Conservation (phyloP, 2,113 vertebrate species). For the Festucalex cinctus region DNA sequence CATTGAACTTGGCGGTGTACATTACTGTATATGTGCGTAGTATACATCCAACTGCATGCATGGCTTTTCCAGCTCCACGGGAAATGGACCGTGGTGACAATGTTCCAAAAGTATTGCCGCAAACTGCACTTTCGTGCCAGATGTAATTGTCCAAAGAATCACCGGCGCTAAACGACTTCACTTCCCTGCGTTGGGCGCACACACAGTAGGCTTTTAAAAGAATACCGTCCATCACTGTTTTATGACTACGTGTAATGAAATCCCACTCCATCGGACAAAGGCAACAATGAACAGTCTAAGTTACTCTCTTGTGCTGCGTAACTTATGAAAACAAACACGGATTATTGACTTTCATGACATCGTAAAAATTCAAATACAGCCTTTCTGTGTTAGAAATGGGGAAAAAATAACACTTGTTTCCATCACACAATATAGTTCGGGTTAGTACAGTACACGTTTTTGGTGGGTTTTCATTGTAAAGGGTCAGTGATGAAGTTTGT, state of each 20-base stretch:
- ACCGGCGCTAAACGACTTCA: neutral
- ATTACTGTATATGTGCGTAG: neutral
- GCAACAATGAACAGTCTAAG: neutral
- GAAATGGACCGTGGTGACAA: constrained; percentile 21
- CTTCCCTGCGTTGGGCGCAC: neutral
- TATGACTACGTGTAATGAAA: neutral
- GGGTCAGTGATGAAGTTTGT: neutral
- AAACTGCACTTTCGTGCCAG: constrained; percentile 12
- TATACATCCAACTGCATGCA: neutral
- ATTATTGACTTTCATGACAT: neutral
- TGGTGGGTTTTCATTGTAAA: neutral
- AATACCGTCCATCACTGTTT: neutral
- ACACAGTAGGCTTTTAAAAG: neutral
- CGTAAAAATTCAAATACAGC: neutral
- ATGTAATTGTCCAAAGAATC: constrained; percentile 2
- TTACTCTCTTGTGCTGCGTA: neutral
- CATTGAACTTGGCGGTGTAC: no score
- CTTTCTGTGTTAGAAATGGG: neutral
- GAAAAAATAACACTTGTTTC: neutral
- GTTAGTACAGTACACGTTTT: neutral
- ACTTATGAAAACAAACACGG: neutral
- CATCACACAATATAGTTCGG: neutral
- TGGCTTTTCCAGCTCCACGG: constrained; percentile 19
- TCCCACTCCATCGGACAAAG: neutral
- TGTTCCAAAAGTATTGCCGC: constrained; percentile 16